A percentile compares a stretch with the other conserved stretches of the same genome.
Evolutionary conservation across 2,113 vertebrate genomes (phyloP).

Genomic region (Onychostruthus taczanowskii): DNA sequence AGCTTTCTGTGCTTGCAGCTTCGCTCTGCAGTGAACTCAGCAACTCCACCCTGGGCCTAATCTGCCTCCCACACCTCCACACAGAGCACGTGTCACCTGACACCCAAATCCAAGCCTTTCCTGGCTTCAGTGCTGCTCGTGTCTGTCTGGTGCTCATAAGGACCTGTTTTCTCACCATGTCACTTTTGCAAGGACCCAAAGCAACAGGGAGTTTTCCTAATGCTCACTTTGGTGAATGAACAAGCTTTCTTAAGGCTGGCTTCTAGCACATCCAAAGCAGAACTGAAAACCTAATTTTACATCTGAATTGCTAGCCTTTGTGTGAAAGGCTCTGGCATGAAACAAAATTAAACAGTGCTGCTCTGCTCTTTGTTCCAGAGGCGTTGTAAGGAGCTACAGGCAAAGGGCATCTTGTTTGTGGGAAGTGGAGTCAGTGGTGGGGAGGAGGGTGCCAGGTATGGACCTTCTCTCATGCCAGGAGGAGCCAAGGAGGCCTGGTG

Average conservation of each 20-base stretch:
- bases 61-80: not conserved
- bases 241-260: not conserved
- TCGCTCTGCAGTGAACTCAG: not conserved
- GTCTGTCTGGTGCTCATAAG: not conserved
- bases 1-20: not conserved
- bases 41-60: not conserved
- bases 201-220: slow-evolving; percentile 21
- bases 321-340: not conserved
- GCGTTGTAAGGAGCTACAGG: slow-evolving; percentile 85
- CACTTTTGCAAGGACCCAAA: not conserved
- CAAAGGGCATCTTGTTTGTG: slow-evolving; percentile 90
- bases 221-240: not conserved
- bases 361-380: slow-evolving; percentile 76
- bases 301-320: not conserved
- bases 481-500: slow-evolving; percentile 94
- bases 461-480: slow-evolving; percentile 96
- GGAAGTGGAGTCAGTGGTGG: slow-evolving; percentile 97
- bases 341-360: not conserved
- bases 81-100: not conserved
- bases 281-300: not conserved
- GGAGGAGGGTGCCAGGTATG: slow-evolving; percentile 92
- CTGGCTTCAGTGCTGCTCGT: not conserved
- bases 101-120: not conserved
- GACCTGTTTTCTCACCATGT: not conserved
- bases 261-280: not conserved